A percentile compares a stretch with the other conserved stretches of the same genome.
These are phyloP conservation scores for Coregonus clupeaformis DNA, from an alignment of 2,113 vertebrate species.

Conservation along the genomic window DNA sequence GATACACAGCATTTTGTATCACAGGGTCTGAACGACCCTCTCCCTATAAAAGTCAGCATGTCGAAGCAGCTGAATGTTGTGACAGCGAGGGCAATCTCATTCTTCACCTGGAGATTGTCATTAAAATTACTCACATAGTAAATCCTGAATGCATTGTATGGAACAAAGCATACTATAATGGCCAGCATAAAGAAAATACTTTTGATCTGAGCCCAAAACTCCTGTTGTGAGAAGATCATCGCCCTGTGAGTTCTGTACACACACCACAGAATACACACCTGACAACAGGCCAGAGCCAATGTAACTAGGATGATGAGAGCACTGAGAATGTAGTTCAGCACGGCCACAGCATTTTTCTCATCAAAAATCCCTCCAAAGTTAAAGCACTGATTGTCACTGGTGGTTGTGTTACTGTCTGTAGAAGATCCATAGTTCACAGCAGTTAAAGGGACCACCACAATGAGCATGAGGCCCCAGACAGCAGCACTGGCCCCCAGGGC, in stretches of 20 bases:
- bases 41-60: conserved; percentile 35
- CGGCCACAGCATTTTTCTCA: not conserved
- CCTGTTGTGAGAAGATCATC: conserved; percentile 70
- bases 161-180: conserved; percentile 79
- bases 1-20: no score
- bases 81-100: no score
- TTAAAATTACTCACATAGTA: conserved; percentile 60
- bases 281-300: conserved; percentile 58
- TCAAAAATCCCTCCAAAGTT: conserved; percentile 60
- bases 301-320: conserved; percentile 42
- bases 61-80: no score
- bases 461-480: conserved; percentile 71
- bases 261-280: conserved; percentile 68
- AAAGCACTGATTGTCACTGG: conserved; percentile 61
- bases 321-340: conserved; percentile 74
- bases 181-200: conserved; percentile 78
- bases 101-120: no score
- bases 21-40: not conserved
- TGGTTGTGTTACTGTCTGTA: not conserved
- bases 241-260: conserved; percentile 54
- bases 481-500: conserved; percentile 71
- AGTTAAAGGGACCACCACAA: conserved; percentile 63
- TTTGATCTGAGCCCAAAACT: conserved; percentile 84
- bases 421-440: conserved; percentile 64
- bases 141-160: conserved; percentile 80